Base-by-base conservation (phyloP, 2,113 vertebrate genomes). In the Microtus richardsoni region DNA sequence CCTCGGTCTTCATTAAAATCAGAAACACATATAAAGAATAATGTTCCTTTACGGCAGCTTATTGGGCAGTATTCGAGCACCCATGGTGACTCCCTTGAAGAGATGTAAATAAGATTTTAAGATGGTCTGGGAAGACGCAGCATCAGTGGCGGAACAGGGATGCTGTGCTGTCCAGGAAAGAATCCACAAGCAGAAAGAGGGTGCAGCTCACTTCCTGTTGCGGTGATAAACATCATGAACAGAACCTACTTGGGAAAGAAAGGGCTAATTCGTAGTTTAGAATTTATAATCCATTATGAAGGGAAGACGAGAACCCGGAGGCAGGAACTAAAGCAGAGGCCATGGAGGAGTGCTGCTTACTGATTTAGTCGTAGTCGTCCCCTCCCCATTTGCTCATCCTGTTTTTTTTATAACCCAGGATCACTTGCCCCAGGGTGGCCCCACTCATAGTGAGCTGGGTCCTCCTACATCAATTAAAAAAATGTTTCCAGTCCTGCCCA, bases 101-200 rank as follows among this genome's bases (percentile, higher is more conserved):
- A 1, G 75, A 64, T 0, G 10, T 2, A 70, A 89, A 39, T 58
- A 58, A 17, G 19, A 7, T 83, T 24, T 70, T 58, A 6, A 26
- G 49, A 39, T 16, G 5, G 5, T 0, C n/a, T 0, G 5, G 3
- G 47, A 28, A 47, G 52, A 21, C 3, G 2, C 0, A 14, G 44
- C 28, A 11, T 33, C 13, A 10, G 71, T 7, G 2, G 7, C 1
- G 0, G 0, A 17, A 36, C 2, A 5, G 10, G 10, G 68, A 24
- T 4, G 2, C 8, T 0, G 4, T 82, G 86, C 2, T 5, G 11
- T 21, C 16, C 30, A 36, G 54, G 33, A 60, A 30, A 70, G 49
- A 17, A 79, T 17, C 49, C 33, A n/a, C 7, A 47, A 58, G 22
- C 60, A 36, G 60, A 49, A n/a, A 16, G n/a, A 26, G 2, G 22